Base-by-base conservation (phyloP, 2,888 invertebrate genomes). In the Harpagoxenus sublaevis region DNA sequence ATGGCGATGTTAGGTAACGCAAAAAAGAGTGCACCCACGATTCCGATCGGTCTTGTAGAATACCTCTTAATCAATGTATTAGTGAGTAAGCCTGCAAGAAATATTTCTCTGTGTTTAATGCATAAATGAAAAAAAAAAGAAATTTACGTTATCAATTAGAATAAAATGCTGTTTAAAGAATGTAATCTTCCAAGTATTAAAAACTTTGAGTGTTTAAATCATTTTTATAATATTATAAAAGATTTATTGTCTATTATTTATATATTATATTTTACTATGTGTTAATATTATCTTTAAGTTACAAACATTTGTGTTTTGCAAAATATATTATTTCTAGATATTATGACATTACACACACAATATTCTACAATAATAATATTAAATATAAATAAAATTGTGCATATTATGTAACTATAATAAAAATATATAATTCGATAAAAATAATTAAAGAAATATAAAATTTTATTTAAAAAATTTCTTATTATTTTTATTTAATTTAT, bases 41-140 rank as follows among this genome's bases (percentile, higher is more conserved):
- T 87, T 0, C 97, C 97, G 1, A 98, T 97, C 89, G 96, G 96
- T 31, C 97, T 96, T 88, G 97, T 96, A 0, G 97, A 96, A 91
- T 96, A 97, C 84, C 95, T 96, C 91, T 97, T 97, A 70, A 97
- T 95, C 0, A 97, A 95, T 62, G 96, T 96, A 39, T 97, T 97
- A 31, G 97, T 96, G 74, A 97, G 95, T 68, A 97, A 95, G 57
- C 97, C 97, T 97, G 94, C 18, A 95, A 96, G 85, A 84, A 73
- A 66, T 15, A 73, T 82, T 45, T 65, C 1, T n/a, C 2, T 70
- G 9, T 39, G 1, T 48, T 82, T 39, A 31, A 63, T 75, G n/a
- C 1, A 31, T 9, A 35, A 75, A 3, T 6, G 2, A 0, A 45
- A 28, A 62, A 62, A 9, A 1, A 15, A 3, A n/a, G n/a, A 48